Evolutionary conservation across 2,888 invertebrate genomes (phyloP).

Genomic region (Hecatera dysodea): DNA sequence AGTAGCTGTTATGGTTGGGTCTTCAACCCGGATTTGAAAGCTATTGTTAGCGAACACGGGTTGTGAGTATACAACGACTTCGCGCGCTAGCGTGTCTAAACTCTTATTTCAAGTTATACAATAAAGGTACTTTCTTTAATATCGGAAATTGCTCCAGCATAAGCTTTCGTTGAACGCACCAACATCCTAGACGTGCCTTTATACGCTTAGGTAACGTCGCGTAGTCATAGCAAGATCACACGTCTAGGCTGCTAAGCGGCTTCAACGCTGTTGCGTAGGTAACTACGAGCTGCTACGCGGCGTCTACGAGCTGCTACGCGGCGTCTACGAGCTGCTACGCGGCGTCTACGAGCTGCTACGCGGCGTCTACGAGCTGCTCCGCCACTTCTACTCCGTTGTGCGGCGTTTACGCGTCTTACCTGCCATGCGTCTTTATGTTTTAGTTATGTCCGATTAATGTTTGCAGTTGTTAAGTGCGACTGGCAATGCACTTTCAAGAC

Average conservation of each 20-base stretch:
- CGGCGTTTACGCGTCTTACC: not conserved
- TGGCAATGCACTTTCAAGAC: conserved; percentile 17
- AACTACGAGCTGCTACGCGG: not conserved
- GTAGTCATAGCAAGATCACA: not conserved
- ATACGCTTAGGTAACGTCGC: not conserved
- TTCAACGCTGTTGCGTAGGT: not conserved
- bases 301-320: not conserved
- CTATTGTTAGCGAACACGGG: conserved; percentile 68
- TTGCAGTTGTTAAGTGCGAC: not conserved
- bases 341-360: not conserved
- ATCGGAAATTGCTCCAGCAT: not conserved
- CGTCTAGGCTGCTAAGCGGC: not conserved
- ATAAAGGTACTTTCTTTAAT: conserved; percentile 20
- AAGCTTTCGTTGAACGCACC: not conserved
- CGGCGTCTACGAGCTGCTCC: not conserved
- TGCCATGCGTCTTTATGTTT: too few relatives aligned
- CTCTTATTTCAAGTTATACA: conserved; percentile 62
- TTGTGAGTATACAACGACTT: conserved; percentile 50
- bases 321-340: not conserved
- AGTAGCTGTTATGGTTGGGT: conserved; percentile 73
- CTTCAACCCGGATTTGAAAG: conserved; percentile 80
- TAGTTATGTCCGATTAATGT: too few relatives aligned
- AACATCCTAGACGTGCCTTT: not conserved
- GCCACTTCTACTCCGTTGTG: too few relatives aligned
- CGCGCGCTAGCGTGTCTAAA: conserved; percentile 65